phyloP scores from a whole-genome alignment of 2,888 invertebrate species.

The Leptopilina drosophilae region DNA sequence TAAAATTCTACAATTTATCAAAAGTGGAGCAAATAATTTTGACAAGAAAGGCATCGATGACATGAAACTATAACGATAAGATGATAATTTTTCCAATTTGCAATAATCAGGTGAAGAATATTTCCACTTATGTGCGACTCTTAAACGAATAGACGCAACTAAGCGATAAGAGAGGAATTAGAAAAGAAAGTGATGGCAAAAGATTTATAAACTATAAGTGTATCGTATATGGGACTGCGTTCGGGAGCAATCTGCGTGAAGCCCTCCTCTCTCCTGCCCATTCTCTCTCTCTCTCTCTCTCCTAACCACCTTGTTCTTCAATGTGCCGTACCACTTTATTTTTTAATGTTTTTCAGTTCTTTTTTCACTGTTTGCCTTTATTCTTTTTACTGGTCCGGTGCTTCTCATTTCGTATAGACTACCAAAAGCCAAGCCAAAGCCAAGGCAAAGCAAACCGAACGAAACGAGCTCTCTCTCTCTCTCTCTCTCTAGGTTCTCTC shows the following conservation, averaged over 20 bases:
- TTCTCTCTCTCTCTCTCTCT: constrained; percentile 44
- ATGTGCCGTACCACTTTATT: constrained; percentile 43
- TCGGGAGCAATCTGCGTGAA: constrained; percentile 43
- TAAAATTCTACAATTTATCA: too few species aligned
- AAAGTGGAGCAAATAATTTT: too few species aligned
- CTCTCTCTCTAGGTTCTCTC: constrained; percentile 65
- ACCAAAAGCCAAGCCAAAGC: constrained; percentile 59
- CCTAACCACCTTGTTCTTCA: constrained; percentile 5
- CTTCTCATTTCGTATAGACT: constrained; percentile 54
- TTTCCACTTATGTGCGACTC: too few species aligned
- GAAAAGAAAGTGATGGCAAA: neutral
- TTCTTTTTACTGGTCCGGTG: constrained; percentile 52
- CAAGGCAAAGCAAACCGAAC: constrained; percentile 59
- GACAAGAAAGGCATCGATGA: too few species aligned
- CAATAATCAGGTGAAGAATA: too few species aligned
- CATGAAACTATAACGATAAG: too few species aligned
- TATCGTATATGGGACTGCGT: neutral
- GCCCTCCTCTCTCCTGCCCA: constrained; percentile 52
- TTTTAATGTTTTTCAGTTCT: constrained; percentile 58
- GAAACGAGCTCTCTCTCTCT: constrained; percentile 51
- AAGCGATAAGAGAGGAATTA: neutral
- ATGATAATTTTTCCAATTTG: too few species aligned
- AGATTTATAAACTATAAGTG: neutral
- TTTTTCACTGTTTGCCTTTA: constrained; percentile 50
- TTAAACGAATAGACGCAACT: neutral